Conservation (phyloP, 2,113 vertebrate species). For the Ictalurus furcatus region DNA sequence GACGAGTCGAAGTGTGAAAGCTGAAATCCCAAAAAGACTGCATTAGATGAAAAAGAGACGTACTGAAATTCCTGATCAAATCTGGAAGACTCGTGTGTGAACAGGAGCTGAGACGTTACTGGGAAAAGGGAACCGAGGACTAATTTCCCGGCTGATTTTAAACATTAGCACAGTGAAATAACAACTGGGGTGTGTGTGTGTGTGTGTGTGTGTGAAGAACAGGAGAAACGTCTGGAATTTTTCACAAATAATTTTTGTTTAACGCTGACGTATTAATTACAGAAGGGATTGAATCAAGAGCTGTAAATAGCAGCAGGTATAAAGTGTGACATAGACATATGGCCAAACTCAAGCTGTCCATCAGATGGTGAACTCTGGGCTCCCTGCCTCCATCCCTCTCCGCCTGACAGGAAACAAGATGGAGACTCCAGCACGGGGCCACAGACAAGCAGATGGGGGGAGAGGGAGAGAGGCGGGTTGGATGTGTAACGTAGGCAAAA, state of each 20-base stretch:
- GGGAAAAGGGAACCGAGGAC: neutral
- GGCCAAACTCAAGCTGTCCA: slow-evolving; percentile 31
- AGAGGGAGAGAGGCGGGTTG: slow-evolving; percentile 29
- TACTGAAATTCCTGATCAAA: neutral
- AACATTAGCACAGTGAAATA: neutral
- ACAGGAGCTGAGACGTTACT: neutral
- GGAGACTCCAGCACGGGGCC: slow-evolving; percentile 20
- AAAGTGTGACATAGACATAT: neutral
- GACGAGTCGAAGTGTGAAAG: neutral
- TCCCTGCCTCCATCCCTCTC: slow-evolving; percentile 22
- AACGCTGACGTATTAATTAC: neutral
- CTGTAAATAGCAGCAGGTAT: neutral
- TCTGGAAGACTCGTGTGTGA: neutral
- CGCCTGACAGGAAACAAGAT: slow-evolving; percentile 39
- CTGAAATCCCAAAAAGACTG: neutral
- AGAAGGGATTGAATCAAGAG: neutral
- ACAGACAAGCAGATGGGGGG: slow-evolving; percentile 62
- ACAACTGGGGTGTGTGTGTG: neutral
- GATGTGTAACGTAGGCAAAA: neutral
- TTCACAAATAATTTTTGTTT: neutral
- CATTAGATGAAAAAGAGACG: neutral
- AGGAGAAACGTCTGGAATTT: neutral
- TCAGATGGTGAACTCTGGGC: slow-evolving; percentile 40
- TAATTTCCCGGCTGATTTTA: neutral
- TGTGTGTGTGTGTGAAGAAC: too few species aligned